Conservation (phyloP, 2,113 vertebrate genomes). For the Pelecanoides urinatrix region DNA sequence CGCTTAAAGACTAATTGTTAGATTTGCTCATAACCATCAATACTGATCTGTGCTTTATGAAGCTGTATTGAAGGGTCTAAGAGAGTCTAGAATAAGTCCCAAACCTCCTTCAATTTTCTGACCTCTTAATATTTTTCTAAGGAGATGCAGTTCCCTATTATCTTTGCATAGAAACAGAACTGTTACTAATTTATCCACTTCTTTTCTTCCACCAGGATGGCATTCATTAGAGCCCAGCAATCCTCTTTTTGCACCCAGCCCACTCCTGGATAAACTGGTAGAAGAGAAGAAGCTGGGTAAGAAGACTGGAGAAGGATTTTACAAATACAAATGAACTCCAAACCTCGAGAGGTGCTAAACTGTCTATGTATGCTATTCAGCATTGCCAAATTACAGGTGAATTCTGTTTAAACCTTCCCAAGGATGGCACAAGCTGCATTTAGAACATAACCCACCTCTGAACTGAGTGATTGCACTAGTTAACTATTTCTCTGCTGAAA, state of each 20-base stretch:
- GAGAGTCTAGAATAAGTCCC: not conserved
- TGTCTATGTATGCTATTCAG: not conserved
- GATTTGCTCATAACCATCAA: not conserved
- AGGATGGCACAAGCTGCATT: not conserved
- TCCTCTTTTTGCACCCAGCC: slow-evolving; percentile 81
- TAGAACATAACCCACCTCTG: slow-evolving; percentile 7
- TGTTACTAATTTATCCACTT: not conserved
- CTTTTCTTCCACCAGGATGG: slow-evolving; percentile 82
- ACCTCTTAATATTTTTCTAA: not conserved
- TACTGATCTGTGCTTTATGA: not conserved
- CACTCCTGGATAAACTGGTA: slow-evolving; percentile 86
- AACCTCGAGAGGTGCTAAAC: not conserved
- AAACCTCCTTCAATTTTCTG: not conserved
- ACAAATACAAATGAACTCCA: slow-evolving; percentile 85
- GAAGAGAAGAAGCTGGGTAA: slow-evolving; percentile 89
- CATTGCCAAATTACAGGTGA: not conserved
- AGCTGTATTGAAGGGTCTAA: not conserved
- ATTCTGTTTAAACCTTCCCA: not conserved
- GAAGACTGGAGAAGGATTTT: slow-evolving; percentile 95
- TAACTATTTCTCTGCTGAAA: not conserved
- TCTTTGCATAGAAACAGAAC: not conserved
- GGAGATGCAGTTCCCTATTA: not conserved
- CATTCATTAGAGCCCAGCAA: slow-evolving; percentile 79
- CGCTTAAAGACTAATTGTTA: not conserved
- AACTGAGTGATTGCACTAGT: slow-evolving; percentile 2